phyloP scores from a whole-genome alignment of 2,113 vertebrate genomes.

The Triplophysa tibetana region DNA sequence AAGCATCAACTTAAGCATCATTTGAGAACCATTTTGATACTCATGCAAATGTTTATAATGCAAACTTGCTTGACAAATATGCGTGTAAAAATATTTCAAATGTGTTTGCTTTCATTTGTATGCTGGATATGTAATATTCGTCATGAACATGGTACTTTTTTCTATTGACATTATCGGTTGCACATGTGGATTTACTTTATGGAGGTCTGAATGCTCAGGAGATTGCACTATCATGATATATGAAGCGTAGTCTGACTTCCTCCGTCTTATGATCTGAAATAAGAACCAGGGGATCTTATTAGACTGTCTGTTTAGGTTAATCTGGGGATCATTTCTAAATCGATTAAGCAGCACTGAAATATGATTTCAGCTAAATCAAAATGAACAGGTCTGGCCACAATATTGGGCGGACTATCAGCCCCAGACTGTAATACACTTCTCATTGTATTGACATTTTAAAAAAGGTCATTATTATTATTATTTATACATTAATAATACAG shows the following conservation, averaged over 20 bases:
- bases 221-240: not conserved
- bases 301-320: not conserved
- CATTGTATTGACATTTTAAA: not conserved
- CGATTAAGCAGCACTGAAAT: constrained; percentile 1
- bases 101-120: not conserved
- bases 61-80: too few species aligned
- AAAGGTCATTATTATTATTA: too few species aligned
- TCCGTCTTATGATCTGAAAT: constrained; percentile 4
- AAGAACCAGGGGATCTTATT: constrained; percentile 1
- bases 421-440: not conserved
- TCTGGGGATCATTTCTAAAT: constrained; percentile 7
- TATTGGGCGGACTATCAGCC: not conserved
- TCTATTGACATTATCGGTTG: not conserved
- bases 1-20: too few species aligned
- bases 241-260: not conserved
- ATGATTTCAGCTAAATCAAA: constrained; percentile 10
- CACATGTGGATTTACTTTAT: not conserved
- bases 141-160: not conserved
- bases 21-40: too few species aligned
- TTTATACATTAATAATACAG: too few species aligned
- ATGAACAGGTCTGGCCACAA: not conserved
- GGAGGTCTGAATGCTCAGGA: not conserved
- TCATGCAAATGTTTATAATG: too few species aligned
- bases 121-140: not conserved
- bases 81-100: too few species aligned